Evolutionary conservation across 2,797 vertebrate genomes (phyloP).

Genomic region (Petrocephalus sullivani): DNA sequence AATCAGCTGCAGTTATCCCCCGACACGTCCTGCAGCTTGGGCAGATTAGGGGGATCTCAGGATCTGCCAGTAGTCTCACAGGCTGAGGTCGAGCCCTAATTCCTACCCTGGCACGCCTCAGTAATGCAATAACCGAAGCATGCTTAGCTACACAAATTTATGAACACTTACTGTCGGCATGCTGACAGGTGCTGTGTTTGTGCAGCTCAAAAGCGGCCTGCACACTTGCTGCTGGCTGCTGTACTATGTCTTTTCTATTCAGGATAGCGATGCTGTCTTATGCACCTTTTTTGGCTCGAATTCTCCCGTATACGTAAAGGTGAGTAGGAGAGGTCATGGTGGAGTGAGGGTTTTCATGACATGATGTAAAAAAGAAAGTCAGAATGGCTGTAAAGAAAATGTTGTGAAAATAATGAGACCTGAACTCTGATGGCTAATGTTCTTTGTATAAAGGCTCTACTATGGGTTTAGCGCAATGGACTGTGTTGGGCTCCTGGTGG

Average conservation of each 20-base stretch:
- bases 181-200: slow-evolving; percentile 36
- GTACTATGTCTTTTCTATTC: neutral
- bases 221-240: neutral
- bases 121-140: slow-evolving; percentile 48
- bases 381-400: slow-evolving; percentile 36
- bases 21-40: slow-evolving; percentile 5
- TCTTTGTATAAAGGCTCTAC: neutral
- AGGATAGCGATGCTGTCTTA: neutral
- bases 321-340: slow-evolving; percentile 38
- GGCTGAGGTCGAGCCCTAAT: slow-evolving; percentile 43
- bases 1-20: slow-evolving; percentile 13
- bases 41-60: slow-evolving; percentile 27
- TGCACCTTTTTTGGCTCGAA: neutral
- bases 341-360: slow-evolving; percentile 30
- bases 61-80: slow-evolving; percentile 32
- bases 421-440: neutral
- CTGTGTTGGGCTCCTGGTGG: neutral
- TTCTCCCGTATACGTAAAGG: neutral
- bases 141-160: slow-evolving; percentile 45
- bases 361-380: slow-evolving; percentile 52
- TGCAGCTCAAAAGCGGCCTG: neutral
- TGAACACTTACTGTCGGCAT: slow-evolving; percentile 53
- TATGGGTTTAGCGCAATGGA: neutral
- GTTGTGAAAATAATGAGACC: neutral
- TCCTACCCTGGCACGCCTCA: slow-evolving; percentile 29